phyloP scores from a whole-genome alignment of 2,797 vertebrate genomes.

The Distichodus sexfasciatus region DNA sequence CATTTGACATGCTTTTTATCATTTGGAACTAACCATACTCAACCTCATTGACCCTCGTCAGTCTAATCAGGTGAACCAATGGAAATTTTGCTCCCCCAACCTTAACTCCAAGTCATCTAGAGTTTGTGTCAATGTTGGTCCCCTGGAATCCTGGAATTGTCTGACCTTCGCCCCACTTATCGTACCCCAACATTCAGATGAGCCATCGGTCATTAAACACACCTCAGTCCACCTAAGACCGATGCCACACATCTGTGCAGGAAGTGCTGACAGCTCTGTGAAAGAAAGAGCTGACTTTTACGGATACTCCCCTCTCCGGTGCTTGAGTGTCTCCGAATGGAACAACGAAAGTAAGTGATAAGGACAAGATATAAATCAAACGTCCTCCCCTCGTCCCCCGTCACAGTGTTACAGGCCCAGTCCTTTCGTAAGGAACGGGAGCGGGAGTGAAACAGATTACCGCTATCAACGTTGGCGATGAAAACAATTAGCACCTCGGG shows the following conservation, averaged over 20 bases:
- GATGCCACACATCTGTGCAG: constrained; percentile 15
- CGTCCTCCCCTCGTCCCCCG: constrained; percentile 1
- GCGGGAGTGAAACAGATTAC: constrained; percentile 39
- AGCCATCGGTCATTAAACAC: constrained; percentile 33
- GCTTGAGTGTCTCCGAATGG: constrained; percentile 30
- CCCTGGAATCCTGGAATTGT: background rate
- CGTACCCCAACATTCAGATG: background rate
- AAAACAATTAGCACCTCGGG: constrained; percentile 44
- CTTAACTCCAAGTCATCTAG: background rate
- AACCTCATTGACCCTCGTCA: too few relatives aligned
- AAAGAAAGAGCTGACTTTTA: constrained; percentile 28
- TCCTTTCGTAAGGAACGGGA: constrained; percentile 34
- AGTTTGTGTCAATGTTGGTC: background rate
- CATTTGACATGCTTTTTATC: too few relatives aligned
- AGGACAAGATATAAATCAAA: constrained; percentile 37
- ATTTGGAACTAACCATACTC: too few relatives aligned
- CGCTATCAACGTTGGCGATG: constrained; percentile 39
- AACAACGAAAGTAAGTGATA: constrained; percentile 45
- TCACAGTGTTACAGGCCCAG: too few relatives aligned
- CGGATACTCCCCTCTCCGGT: constrained; percentile 12
- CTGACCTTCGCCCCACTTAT: background rate
- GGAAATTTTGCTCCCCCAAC: background rate
- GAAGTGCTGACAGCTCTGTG: constrained; percentile 30
- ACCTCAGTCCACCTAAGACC: constrained; percentile 32
- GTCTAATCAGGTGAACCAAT: background rate